phyloP scores from a whole-genome alignment of 2,888 invertebrate genomes.

The Cerastis leucographa region DNA sequence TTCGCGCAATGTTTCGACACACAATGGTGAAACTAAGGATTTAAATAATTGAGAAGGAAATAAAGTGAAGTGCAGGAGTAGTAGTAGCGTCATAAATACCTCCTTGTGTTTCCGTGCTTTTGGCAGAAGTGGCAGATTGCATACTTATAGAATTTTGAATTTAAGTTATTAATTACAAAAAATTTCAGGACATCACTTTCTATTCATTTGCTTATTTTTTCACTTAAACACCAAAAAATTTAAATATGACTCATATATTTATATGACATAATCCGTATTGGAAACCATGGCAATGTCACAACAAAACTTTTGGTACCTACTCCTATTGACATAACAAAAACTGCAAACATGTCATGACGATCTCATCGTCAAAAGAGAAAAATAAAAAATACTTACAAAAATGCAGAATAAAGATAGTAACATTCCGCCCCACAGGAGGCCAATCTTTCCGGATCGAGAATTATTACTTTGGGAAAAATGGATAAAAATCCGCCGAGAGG shows the following conservation, averaged over 20 bases:
- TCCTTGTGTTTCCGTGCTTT: neutral
- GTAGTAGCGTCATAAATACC: slow-evolving; percentile 18
- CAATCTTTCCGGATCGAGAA: slow-evolving; percentile 77
- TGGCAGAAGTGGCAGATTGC: neutral
- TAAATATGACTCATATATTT: slow-evolving; percentile 8
- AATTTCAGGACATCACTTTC: slow-evolving; percentile 22
- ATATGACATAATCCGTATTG: neutral
- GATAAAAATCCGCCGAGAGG: slow-evolving; percentile 82
- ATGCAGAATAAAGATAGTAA: slow-evolving; percentile 44
- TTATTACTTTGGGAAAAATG: slow-evolving; percentile 85
- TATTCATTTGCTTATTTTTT: neutral
- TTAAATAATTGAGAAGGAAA: neutral
- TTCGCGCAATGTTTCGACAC: too few relatives aligned
- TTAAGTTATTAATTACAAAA: neutral
- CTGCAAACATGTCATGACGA: neutral
- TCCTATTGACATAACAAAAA: slow-evolving; percentile 2
- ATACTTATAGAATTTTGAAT: slow-evolving; percentile 35
- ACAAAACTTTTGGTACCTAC: neutral
- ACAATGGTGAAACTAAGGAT: neutral
- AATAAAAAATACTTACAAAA: slow-evolving; percentile 10
- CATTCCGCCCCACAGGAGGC: slow-evolving; percentile 24
- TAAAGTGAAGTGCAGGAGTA: neutral
- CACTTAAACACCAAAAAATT: neutral
- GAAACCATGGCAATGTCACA: slow-evolving; percentile 22
- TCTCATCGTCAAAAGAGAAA: neutral